Evolutionary conservation across 2,797 vertebrate genomes (phyloP).

Genomic region (Hippopotamyrus pictus): DNA sequence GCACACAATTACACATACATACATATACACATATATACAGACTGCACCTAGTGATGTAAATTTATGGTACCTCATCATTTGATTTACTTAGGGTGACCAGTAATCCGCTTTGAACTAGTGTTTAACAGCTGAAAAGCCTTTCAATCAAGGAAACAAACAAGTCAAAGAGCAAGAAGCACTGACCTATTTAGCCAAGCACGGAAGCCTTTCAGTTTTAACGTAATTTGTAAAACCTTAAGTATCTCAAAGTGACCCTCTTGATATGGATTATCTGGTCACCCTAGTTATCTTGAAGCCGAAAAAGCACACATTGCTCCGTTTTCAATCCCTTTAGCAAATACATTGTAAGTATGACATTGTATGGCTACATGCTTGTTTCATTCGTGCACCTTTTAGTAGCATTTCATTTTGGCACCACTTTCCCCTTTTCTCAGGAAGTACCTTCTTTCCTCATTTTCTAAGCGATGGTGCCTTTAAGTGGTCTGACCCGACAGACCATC

Average conservation of each 20-base stretch:
- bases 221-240: background rate
- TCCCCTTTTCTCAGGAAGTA: background rate
- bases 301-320: background rate
- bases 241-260: background rate
- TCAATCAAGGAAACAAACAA: background rate
- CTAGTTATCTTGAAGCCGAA: background rate
- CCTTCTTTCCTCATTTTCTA: background rate
- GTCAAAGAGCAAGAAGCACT: background rate
- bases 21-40: no score
- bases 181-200: background rate
- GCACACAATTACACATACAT: no score
- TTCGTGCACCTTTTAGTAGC: background rate
- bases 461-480: constrained; percentile 5
- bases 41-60: no score
- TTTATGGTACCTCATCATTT: background rate
- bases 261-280: background rate
- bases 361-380: background rate
- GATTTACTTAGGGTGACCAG: background rate
- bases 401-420: background rate
- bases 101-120: background rate
- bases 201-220: background rate
- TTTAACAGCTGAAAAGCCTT: background rate
- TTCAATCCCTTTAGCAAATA: background rate
- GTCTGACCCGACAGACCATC: background rate
- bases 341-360: background rate